Percentiles rank a stretch among this genome's conserved stretches.
Evolutionary conservation across 1,140 invertebrate genomes (phyloP).

Genomic region (Idris sp.): DNA sequence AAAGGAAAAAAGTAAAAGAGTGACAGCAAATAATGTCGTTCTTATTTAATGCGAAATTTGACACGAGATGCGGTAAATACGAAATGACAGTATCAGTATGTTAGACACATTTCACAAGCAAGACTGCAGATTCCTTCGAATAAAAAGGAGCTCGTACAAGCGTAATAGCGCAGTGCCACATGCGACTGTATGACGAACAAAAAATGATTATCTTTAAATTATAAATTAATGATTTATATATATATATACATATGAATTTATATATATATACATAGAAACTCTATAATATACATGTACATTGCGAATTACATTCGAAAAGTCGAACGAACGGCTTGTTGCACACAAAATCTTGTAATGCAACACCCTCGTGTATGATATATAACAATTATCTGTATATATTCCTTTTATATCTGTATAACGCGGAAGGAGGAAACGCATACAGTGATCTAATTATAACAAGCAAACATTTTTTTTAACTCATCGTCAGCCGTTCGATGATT

Average conservation of each 20-base stretch:
- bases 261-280: slow-evolving; percentile 48
- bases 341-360: slow-evolving; percentile 59
- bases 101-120: slow-evolving; percentile 52
- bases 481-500: slow-evolving; percentile 20
- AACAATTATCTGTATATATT: slow-evolving; percentile 17
- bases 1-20: slow-evolving; percentile 10
- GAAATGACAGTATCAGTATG: slow-evolving; percentile 48
- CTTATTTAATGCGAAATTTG: slow-evolving; percentile 46
- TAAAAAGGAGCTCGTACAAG: slow-evolving; percentile 48
- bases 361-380: slow-evolving; percentile 34
- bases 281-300: slow-evolving; percentile 53
- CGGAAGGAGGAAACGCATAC: slow-evolving; percentile 43
- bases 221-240: slow-evolving; percentile 46
- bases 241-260: slow-evolving; percentile 29
- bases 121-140: slow-evolving; percentile 54
- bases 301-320: slow-evolving; percentile 47
- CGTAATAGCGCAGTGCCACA: slow-evolving; percentile 56
- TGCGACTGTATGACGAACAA: slow-evolving; percentile 36
- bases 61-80: slow-evolving; percentile 53
- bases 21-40: slow-evolving; percentile 51
- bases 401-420: slow-evolving; percentile 30
- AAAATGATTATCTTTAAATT: slow-evolving; percentile 48
- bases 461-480: slow-evolving; percentile 25
- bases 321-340: slow-evolving; percentile 55
- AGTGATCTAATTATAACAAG: slow-evolving; percentile 52